Base-by-base conservation (phyloP, 2,797 vertebrate genomes). In the Pipistrellus nathusii region DNA sequence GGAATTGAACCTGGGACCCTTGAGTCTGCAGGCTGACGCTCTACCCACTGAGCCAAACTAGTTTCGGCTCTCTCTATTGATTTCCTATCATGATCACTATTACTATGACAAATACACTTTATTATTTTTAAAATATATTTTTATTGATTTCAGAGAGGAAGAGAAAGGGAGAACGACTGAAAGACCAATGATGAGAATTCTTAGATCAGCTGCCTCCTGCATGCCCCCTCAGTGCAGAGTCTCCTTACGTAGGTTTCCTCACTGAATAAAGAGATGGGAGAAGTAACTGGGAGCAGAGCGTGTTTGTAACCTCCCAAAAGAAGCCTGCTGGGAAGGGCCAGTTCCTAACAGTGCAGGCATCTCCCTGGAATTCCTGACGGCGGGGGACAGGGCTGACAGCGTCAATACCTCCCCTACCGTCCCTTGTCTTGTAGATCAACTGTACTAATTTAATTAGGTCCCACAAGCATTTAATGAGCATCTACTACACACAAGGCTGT, bases 401-500 rank as follows among this genome's bases (percentile, higher is more conserved):
- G n/a, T 46, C 32, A 57, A 17, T 30, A 32, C 13, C 32, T 64
- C 66, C 20, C 4, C 3, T 20, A 27, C 5, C 46, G 41, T 4
- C 55, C 55, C 46, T 71, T 84, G 30, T 88, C 27, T 78, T 57
- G 30, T 18, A 46, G 57, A 57, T 71, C 38, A 84, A 89, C 32
- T 81, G 20, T 71, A 48, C 13, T 38, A 89, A 71, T 78, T 66
- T 41, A 66, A 6, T 48, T 46, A 75, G 71, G 59, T 38, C 35
- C 95, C 84, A 13, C 20, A 78, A 73, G 38, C 44, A 71, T 68
- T 92, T 90, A 69, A 46, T 46, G 55, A 84, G 62, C 38, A 38
- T 51, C 71, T 84, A 53, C 35, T 81, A 41, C 55, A 25, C 6
- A 30, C 6, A 57, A 18, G 77, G 62, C 15, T 80, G 77, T 41